phyloP scores from a whole-genome alignment of 2,797 vertebrate genomes.

The Pteropus rufus region DNA sequence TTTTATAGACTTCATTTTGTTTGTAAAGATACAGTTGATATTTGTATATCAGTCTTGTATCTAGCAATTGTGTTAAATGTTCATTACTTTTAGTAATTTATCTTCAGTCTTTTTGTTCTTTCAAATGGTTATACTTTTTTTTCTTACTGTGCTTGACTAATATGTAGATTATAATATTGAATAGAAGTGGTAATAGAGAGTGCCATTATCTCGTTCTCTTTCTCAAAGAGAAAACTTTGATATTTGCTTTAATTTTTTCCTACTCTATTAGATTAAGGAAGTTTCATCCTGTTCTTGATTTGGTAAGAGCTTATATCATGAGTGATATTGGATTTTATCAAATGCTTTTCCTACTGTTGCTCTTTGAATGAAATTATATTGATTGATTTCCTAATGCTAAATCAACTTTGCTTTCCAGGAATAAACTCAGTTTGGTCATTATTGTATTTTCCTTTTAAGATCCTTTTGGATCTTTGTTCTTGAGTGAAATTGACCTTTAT shows the following conservation, averaged over 20 bases:
- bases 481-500: conserved; percentile 20
- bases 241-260: conserved; percentile 24
- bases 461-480: conserved; percentile 1
- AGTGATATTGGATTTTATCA: conserved; percentile 24
- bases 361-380: conserved; percentile 12
- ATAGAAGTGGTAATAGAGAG: background rate
- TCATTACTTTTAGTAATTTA: background rate
- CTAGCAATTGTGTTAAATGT: conserved; percentile 6
- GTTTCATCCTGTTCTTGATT: conserved; percentile 17
- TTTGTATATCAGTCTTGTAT: background rate
- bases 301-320: conserved; percentile 3
- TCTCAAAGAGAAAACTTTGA: background rate
- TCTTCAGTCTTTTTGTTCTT: conserved; percentile 24
- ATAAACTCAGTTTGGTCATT: background rate
- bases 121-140: background rate
- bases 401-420: background rate
- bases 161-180: background rate
- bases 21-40: background rate
- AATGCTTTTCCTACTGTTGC: conserved; percentile 4
- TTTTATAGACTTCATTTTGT: background rate
- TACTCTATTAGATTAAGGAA: background rate
- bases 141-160: background rate
- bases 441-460: background rate
- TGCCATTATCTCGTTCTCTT: background rate
- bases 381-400: conserved; percentile 15